These are phyloP conservation scores for Cervus canadensis DNA, from an alignment of 2,113 vertebrate genomes.

Conservation along the genomic window DNA sequence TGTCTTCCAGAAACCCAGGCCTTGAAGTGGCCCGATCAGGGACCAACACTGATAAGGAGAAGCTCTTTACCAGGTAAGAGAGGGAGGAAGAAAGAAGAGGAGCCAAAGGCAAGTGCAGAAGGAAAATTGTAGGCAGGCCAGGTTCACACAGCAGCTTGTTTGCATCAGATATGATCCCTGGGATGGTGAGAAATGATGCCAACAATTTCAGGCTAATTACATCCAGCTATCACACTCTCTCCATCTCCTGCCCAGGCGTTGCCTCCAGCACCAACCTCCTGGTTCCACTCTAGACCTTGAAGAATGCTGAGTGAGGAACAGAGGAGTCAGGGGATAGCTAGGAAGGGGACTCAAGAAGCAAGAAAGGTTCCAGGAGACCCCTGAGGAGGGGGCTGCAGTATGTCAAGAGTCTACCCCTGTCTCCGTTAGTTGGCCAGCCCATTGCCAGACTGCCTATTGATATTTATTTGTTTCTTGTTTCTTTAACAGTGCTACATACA, in stretches of 20 bases:
- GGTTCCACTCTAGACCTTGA: background rate
- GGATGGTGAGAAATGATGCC: conserved; percentile 33
- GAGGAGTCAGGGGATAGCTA: background rate
- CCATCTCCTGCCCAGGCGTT: background rate
- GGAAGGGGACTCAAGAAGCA: background rate
- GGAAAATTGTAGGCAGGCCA: background rate
- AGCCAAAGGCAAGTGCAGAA: background rate
- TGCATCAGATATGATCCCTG: conserved; percentile 15
- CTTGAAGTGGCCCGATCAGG: background rate
- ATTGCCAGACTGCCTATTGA: background rate
- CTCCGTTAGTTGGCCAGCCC: background rate
- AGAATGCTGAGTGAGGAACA: background rate
- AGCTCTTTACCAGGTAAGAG: background rate
- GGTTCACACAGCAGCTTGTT: background rate
- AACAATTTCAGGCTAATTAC: conserved; percentile 35
- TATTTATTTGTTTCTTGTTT: conserved; percentile 54
- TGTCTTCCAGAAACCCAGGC: background rate
- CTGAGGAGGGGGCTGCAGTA: background rate
- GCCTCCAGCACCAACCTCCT: background rate
- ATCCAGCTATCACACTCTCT: background rate
- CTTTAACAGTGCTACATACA: conserved; percentile 10
- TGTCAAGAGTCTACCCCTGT: background rate
- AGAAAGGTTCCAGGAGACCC: background rate
- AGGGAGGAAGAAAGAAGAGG: background rate
- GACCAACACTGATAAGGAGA: background rate